Evolutionary conservation across 2,888 invertebrate species (phyloP).

Genomic region (Eupithecia abbreviata): DNA sequence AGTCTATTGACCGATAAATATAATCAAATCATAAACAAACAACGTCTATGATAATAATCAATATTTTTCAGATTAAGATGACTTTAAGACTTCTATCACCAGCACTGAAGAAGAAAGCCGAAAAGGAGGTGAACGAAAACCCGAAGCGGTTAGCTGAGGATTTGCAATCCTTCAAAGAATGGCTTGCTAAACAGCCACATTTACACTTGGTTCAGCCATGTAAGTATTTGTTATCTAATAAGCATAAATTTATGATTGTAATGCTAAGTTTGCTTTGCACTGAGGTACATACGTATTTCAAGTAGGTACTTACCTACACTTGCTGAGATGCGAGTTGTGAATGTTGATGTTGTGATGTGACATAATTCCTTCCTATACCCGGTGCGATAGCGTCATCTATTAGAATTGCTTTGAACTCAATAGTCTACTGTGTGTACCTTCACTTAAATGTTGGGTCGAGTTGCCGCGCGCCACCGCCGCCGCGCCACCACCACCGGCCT

Average conservation of each 20-base stretch:
- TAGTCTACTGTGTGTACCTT: neutral
- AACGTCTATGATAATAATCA: no score
- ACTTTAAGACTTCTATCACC: constrained; percentile 56
- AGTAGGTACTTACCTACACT: neutral
- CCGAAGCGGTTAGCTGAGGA: constrained; percentile 73
- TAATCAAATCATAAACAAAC: neutral
- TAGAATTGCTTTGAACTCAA: constrained; percentile 7
- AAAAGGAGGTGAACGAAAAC: constrained; percentile 80
- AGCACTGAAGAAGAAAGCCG: constrained; percentile 68
- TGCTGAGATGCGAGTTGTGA: neutral
- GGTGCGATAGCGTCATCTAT: constrained; percentile 25
- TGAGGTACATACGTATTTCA: neutral
- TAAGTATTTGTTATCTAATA: constrained; percentile 40
- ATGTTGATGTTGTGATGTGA: no score
- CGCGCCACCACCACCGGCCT: neutral
- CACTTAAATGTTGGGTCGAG: neutral
- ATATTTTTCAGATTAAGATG: constrained; percentile 45
- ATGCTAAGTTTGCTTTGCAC: neutral
- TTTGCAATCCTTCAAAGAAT: constrained; percentile 77
- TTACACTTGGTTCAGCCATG: constrained; percentile 69
- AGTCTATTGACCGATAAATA: neutral
- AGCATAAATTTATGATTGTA: neutral
- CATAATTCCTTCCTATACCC: no score
- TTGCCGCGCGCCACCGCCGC: neutral
- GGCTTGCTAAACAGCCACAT: constrained; percentile 83